phyloP scores from a whole-genome alignment of 2,888 invertebrate genomes.

The Trachelus iudaicus region DNA sequence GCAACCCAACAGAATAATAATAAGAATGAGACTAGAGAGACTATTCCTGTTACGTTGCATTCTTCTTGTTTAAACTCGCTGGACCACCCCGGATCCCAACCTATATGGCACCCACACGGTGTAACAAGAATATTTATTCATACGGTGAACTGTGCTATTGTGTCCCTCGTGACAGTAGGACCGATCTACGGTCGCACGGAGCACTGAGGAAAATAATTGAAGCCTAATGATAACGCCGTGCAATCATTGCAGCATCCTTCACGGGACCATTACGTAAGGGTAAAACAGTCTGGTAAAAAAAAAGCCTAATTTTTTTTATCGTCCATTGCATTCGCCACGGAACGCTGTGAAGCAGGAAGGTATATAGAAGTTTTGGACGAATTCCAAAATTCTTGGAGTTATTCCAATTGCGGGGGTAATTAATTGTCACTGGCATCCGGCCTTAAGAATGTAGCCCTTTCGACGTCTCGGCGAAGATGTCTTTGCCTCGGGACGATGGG shows the following conservation, averaged over 20 bases:
- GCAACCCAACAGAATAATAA: slow-evolving; percentile 54
- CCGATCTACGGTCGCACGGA: neutral
- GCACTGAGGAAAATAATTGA: neutral
- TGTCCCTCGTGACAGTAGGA: neutral
- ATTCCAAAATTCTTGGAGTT: slow-evolving; percentile 37
- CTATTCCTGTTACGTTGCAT: slow-evolving; percentile 64
- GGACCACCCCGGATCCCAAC: slow-evolving; percentile 61
- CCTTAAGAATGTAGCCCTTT: neutral
- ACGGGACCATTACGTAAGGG: neutral
- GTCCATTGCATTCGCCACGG: neutral
- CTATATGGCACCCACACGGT: slow-evolving; percentile 53
- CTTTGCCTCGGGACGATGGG: neutral
- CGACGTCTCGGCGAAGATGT: neutral
- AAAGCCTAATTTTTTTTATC: neutral
- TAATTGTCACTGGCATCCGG: slow-evolving; percentile 28
- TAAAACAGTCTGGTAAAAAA: slow-evolving; percentile 4
- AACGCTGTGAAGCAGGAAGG: neutral
- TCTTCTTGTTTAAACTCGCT: slow-evolving; percentile 59
- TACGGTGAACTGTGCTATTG: slow-evolving; percentile 15
- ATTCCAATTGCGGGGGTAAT: slow-evolving; percentile 37
- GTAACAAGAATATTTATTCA: slow-evolving; percentile 44
- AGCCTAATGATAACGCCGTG: neutral
- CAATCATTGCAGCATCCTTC: neutral
- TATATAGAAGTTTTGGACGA: slow-evolving; percentile 30
- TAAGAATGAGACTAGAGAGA: slow-evolving; percentile 56